A percentile compares a stretch with the other conserved stretches of the same genome.
Evolutionary conservation across 2,888 invertebrate genomes (phyloP).

Genomic region (Hyles lineata): DNA sequence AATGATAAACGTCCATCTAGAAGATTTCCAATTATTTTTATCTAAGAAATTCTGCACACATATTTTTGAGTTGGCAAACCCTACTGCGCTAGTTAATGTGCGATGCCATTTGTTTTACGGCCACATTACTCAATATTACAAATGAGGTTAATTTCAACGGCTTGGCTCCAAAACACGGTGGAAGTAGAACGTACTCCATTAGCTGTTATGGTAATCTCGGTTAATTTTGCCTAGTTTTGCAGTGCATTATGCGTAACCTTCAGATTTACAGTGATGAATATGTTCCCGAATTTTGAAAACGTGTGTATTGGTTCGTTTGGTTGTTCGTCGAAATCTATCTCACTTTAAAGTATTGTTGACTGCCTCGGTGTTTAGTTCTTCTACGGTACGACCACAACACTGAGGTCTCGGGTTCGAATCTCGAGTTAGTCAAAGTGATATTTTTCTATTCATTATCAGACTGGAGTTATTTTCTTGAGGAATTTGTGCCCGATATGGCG

Average conservation of each 20-base stretch:
- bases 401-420: no score
- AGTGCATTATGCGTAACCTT: not conserved
- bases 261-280: no score
- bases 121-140: slow-evolving; percentile 47
- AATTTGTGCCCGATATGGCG: no score
- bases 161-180: slow-evolving; percentile 30
- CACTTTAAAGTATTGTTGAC: no score
- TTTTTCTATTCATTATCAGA: no score
- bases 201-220: slow-evolving; percentile 28
- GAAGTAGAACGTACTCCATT: slow-evolving; percentile 24
- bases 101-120: slow-evolving; percentile 47
- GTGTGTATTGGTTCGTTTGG: no score
- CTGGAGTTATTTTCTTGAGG: no score
- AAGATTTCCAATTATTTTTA: not conserved
- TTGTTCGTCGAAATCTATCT: no score
- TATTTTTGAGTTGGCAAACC: not conserved
- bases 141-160: slow-evolving; percentile 45
- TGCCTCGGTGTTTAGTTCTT: no score
- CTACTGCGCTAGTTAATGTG: slow-evolving; percentile 38
- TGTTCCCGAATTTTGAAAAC: no score
- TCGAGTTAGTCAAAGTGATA: no score
- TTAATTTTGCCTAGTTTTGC: slow-evolving; percentile 21
- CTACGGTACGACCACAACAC: no score
- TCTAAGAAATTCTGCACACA: not conserved
- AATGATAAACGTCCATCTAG: not conserved